Conservation (phyloP, 2,888 invertebrate species). For the Incurvaria masculella region DNA sequence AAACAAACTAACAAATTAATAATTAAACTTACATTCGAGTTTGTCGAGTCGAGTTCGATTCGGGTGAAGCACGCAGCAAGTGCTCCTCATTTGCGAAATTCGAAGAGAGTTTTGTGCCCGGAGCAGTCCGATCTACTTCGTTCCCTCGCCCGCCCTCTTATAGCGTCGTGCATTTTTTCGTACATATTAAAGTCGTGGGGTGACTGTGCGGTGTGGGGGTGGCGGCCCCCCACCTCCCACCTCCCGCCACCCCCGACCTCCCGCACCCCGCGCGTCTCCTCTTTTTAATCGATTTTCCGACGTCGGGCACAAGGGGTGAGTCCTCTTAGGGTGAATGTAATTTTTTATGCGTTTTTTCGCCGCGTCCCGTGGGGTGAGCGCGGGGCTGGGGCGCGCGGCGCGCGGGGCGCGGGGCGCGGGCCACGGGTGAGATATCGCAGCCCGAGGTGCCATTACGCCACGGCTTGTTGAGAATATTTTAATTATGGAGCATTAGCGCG, state of each 20-base stretch:
- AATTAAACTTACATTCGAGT: too few relatives aligned
- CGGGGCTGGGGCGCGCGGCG: slow-evolving; percentile 9
- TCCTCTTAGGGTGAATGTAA: slow-evolving; percentile 57
- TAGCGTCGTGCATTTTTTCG: slow-evolving; percentile 55
- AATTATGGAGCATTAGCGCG: slow-evolving; percentile 59
- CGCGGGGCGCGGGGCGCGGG: not conserved
- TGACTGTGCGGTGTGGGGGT: not conserved
- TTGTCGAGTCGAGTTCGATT: too few relatives aligned
- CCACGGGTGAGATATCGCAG: slow-evolving; percentile 26
- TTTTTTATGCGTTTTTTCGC: slow-evolving; percentile 57
- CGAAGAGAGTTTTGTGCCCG: slow-evolving; percentile 46
- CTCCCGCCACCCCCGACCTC: slow-evolving; percentile 25
- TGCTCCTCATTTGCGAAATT: slow-evolving; percentile 48
- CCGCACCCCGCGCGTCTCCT: slow-evolving; percentile 48
- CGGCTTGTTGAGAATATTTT: slow-evolving; percentile 60
- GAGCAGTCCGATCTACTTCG: slow-evolving; percentile 9
- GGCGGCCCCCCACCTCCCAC: slow-evolving; percentile 26
- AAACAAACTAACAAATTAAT: too few relatives aligned
- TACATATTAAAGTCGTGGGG: slow-evolving; percentile 49
- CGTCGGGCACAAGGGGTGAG: slow-evolving; percentile 54
- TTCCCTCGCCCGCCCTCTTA: slow-evolving; percentile 44
- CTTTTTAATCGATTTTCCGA: slow-evolving; percentile 55
- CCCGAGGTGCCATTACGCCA: slow-evolving; percentile 57
- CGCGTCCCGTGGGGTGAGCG: slow-evolving; percentile 32
- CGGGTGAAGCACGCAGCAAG: too few relatives aligned